Base-by-base conservation (phyloP, 2,113 vertebrate genomes). In the Terrapene triunguis region DNA sequence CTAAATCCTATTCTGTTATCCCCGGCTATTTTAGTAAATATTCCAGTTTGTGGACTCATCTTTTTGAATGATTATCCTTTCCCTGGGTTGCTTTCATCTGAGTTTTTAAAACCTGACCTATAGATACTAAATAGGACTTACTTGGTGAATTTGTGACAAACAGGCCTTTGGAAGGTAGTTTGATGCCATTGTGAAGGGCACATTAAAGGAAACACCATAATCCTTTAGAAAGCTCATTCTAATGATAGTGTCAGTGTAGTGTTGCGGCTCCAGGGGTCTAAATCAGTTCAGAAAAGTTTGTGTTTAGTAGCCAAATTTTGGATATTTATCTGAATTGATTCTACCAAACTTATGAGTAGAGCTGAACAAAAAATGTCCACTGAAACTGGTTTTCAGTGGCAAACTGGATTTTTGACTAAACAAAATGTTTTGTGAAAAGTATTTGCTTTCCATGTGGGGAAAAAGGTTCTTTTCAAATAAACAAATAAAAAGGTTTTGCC, bases 1-100 rank as follows among this genome's bases (percentile, higher is more conserved):
- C 57, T 81, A 88, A 95, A 89, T 85, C 87, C 85, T 69, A 44
- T 54, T 22, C 85, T 78, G 83, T 94, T 93, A 85, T 84, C 92
- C 53, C 21, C 55, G 50, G 9, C 54, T 65, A 35, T 25, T 8
- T 82, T 35, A 92, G 27, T 62, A 84, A 53, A 24, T 54, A 25
- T 17, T 54, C 53, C 8, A 57, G 27, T 29, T 2, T 3, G 16
- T 78, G 50, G 65, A 89, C 65, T 91, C 84, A 1, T 0, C 72
- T 90, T 35, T 80, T 8, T 50, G 48, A 3, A 10, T 1, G 1
- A 57, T 47, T 82, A 5, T 88, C 44, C 81, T 90, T 87, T 32
- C 16, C 5, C 21, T 76, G 14, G 3, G 10, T 9, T 84, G 21
- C 19, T 87, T 48, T 47, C 14, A 92, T 10, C 0, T 65, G 2